phyloP scores from a whole-genome alignment of 2,888 invertebrate genomes.

The Abscondita cerata region DNA sequence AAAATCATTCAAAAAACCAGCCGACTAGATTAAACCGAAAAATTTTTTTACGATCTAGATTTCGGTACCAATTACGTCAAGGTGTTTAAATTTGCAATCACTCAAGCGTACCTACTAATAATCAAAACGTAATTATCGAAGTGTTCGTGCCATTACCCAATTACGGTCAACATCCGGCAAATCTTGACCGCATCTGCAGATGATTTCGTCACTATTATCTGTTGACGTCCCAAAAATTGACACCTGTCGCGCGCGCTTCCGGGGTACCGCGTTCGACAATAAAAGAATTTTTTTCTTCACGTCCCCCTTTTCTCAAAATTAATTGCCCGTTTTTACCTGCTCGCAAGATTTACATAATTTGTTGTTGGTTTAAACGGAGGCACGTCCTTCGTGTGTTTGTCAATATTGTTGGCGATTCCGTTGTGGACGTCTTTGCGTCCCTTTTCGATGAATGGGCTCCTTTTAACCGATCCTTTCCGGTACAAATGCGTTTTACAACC shows the following conservation, averaged over 20 bases:
- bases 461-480: constrained; percentile 4
- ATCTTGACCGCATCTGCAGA: too few species aligned
- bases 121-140: too few species aligned
- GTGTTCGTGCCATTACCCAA: too few species aligned
- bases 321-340: not conserved
- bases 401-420: not conserved
- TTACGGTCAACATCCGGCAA: too few species aligned
- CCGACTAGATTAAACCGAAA: too few species aligned
- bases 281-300: constrained; percentile 5
- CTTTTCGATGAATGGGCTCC: constrained; percentile 5
- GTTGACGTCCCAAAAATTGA: not conserved
- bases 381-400: not conserved
- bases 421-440: not conserved
- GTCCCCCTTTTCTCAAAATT: not conserved
- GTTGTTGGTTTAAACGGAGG: not conserved
- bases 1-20: too few species aligned
- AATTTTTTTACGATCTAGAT: too few species aligned
- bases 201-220: too few species aligned
- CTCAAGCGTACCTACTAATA: too few species aligned
- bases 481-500: constrained; percentile 11
- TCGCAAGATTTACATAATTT: not conserved
- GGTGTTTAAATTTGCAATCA: too few species aligned
- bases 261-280: too few species aligned
- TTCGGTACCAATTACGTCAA: too few species aligned
- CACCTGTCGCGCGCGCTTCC: constrained; percentile 14